Base-by-base conservation (phyloP, 1,140 invertebrate genomes). In the Idris sp. region DNA sequence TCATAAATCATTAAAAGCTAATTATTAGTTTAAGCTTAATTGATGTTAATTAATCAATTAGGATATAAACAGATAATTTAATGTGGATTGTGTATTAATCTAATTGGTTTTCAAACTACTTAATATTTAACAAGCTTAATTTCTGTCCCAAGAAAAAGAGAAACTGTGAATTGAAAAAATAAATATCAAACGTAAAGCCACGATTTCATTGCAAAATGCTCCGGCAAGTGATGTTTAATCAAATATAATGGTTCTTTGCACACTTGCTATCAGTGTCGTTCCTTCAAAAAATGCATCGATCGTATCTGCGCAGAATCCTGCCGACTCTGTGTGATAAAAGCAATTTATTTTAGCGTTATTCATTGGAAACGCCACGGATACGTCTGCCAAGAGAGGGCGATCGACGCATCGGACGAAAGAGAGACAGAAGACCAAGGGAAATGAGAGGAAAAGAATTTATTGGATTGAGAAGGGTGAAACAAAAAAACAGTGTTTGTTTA, bases 331-430 rank as follows among this genome's bases (percentile, higher is more conserved):
- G n/a, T 38, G 44, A 65, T 59, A 65, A 65, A 73, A 73, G 69
- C 59, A 65, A 73, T 65, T 73, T 65, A 65, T 73, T 73, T 49
- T 72, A 58, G 58, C 30, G 59, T 64, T 72, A 72, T 72, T 72
- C 68, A 48, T 56, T 64, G 49, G 59, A 59, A 56, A 62, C 22
- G 44, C 35, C 49, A 40, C 49, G 56, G 49, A 62, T 68, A 49
- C 46, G 44, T 68, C 53, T 56, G 46, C 56, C 46, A 59, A 59
- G 56, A 62, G 67, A 62, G 41, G 28, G 48, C 46, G 56, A 26
- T 49, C 36, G 16, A 40, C 31, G 43, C 33, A 41, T 11, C n/a
- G n/a, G n/a, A n/a, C n/a, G n/a, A 31, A 43, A 28, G 26, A 53
- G 44, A 58, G 48, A 35, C 33, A 36, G 18, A 6, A 26, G 25